Base-by-base conservation (phyloP, 1,140 invertebrate genomes). In the Caenorhabditis brenneri region DNA sequence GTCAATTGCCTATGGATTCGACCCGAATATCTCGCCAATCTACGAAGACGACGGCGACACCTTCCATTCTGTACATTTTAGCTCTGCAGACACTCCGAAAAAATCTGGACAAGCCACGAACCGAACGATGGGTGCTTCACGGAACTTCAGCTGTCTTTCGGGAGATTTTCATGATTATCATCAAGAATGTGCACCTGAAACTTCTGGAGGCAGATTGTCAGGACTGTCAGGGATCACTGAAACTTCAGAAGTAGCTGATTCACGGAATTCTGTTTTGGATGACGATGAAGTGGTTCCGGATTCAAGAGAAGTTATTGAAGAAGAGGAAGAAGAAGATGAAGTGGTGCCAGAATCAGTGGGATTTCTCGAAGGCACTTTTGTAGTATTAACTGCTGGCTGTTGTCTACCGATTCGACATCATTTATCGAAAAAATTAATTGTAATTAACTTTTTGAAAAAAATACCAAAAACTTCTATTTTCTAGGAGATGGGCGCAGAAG, bases 381-480 rank as follows among this genome's bases (percentile, higher is more conserved):
- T 74, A 15, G 65, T 74, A 36, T 36, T 74, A 12, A 36, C 36
- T 12, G 65, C 65, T 4, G 65, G 65, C 22, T 74, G 65, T n/a
- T 74, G 65, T n/a, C n/a, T 74, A 6, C 65, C 65, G 9, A 74
- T 74, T 74, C 36, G 65, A 27, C 36, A 74, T 46, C 65, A 74
- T 46, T 74, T 74, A 24, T 74, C 65, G 65, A 74, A 74, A 42
- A 74, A 74, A 42, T 42, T 74, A 27, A 74, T 24, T 9, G 65
- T 74, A 5, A 36, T 24, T 29, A 29, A 29, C 12, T 27, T 10
- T 27, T 27, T 33, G 31, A 19, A 33, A 60, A 60, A 36, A 16
- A 0, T 60, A 42, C 39, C n/a, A 42, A 42, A 42, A 42, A 42
- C 12, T 42, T 42, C 12, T 65, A 19, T 74, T 74, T 74, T 42